These are phyloP conservation scores for Squalus acanthias DNA, from an alignment of 2,797 vertebrate genomes.

Conservation along the genomic window DNA sequence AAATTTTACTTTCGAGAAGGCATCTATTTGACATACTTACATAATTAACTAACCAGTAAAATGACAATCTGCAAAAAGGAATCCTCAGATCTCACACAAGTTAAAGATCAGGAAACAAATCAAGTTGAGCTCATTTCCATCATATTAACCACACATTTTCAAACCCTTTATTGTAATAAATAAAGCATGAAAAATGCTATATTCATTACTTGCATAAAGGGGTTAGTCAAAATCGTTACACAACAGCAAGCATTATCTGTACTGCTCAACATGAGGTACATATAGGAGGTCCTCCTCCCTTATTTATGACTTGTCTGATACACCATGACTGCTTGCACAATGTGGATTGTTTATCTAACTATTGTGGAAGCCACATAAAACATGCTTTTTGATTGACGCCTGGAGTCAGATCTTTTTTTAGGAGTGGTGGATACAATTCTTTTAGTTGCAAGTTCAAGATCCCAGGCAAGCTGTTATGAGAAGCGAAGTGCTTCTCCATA, in stretches of 20 bases:
- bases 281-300: neutral
- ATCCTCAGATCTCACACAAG: neutral
- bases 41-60: neutral
- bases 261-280: neutral
- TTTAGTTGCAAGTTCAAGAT: neutral
- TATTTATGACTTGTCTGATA: neutral
- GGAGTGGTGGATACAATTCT: neutral
- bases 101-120: neutral
- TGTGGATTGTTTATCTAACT: neutral
- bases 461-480: neutral
- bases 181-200: neutral
- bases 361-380: neutral
- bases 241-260: neutral
- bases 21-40: neutral
- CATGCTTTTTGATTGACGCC: neutral
- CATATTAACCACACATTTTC: neutral
- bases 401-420: neutral
- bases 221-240: neutral
- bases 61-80: neutral
- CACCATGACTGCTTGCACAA: neutral
- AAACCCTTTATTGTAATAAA: neutral
- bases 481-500: neutral
- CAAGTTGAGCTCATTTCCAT: neutral
- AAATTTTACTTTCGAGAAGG: neutral
- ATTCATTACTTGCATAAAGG: neutral